Conservation (phyloP, 2,113 vertebrate genomes). For the Phyllostomus discolor region DNA sequence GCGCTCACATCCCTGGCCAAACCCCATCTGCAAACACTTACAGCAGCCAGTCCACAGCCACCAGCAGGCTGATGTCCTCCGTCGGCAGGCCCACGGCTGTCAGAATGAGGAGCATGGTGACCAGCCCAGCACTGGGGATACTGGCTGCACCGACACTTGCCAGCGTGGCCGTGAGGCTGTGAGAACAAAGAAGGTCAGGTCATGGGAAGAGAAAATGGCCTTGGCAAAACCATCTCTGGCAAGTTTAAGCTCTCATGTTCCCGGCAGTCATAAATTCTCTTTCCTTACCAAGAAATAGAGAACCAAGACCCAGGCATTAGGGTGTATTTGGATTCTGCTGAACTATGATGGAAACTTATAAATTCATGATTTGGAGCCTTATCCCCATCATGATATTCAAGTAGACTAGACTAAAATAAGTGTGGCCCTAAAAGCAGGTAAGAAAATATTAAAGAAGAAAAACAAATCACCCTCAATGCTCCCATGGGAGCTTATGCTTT, state of each 20-base stretch:
- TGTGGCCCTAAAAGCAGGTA: background rate
- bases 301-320: background rate
- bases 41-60: constrained; percentile 99
- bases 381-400: background rate
- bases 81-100: constrained; percentile 97
- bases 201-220: background rate
- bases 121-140: constrained; percentile 96
- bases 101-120: constrained; percentile 98
- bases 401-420: background rate
- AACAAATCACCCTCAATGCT: background rate
- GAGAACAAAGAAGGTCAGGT: constrained; percentile 51
- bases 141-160: constrained; percentile 97
- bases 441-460: background rate
- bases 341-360: background rate
- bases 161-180: constrained; percentile 95
- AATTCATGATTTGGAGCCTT: background rate
- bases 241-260: background rate
- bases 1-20: background rate
- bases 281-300: background rate
- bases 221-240: background rate
- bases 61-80: constrained; percentile 97
- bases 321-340: background rate
- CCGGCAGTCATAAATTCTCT: background rate
- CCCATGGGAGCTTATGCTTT: background rate
- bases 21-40: constrained; percentile 81